phyloP scores from a whole-genome alignment of 2,113 vertebrate genomes.

The Vulpes lagopus region DNA sequence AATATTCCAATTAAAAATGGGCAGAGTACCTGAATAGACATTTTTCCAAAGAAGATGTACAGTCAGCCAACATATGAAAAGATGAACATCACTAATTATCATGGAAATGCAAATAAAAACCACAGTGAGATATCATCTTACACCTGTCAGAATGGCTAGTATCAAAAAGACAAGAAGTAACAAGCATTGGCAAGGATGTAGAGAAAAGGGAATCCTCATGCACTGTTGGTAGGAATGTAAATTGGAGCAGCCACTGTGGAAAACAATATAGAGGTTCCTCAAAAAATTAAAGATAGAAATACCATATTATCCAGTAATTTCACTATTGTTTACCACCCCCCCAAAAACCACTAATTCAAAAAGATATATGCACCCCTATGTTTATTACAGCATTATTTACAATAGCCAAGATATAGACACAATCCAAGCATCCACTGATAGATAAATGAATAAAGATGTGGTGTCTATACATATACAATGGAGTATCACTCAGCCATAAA shows the following conservation, averaged over 20 bases:
- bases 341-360: background rate
- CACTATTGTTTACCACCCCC: background rate
- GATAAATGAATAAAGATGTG: background rate
- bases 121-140: background rate
- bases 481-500: background rate
- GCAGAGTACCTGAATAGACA: background rate
- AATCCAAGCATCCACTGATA: background rate
- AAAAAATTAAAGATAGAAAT: background rate
- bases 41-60: background rate
- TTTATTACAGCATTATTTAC: background rate
- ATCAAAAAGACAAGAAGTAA: background rate
- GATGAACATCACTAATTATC: background rate
- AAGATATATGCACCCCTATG: background rate
- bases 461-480: background rate
- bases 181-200: background rate
- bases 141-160: background rate
- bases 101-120: background rate
- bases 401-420: background rate
- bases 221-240: background rate
- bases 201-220: background rate
- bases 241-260: background rate
- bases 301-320: background rate
- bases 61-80: background rate
- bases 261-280: background rate
- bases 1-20: background rate